These are phyloP conservation scores for Lepidocolaptes lacrymiger DNA, from an alignment of 2,797 vertebrate genomes.

Conservation along the genomic window DNA sequence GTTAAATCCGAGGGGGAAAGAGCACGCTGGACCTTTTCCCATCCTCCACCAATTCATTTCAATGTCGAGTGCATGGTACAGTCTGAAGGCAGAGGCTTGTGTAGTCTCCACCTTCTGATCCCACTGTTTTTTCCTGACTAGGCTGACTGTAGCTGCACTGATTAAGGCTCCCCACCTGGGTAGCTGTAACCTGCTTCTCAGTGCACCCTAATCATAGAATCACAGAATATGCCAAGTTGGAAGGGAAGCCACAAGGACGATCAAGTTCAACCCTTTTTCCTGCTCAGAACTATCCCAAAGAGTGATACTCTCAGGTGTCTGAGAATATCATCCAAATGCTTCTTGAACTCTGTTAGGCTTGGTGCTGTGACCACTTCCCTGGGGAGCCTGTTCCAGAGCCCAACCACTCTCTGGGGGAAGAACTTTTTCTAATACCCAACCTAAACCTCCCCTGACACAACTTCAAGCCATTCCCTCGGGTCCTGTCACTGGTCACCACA, in stretches of 20 bases:
- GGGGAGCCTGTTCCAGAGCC: not conserved
- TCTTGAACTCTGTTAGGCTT: not conserved
- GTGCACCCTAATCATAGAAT: not conserved
- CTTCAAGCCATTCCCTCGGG: not conserved
- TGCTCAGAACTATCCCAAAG: not conserved
- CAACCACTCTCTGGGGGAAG: not conserved
- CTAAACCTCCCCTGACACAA: not conserved
- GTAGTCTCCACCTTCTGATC: not conserved
- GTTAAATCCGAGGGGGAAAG: not conserved
- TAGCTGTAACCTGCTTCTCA: not conserved
- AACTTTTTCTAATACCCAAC: not conserved
- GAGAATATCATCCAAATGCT: not conserved
- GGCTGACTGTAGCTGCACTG: not conserved
- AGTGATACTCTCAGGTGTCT: not conserved
- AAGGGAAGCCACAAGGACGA: not conserved
- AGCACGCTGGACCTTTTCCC: not conserved
- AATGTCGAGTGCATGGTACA: accelerated
- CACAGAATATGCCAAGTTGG: not conserved
- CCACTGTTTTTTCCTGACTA: not conserved
- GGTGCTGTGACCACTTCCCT: too few species aligned
- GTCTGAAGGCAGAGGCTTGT: not conserved
- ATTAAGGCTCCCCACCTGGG: not conserved
- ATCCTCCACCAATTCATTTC: not conserved
- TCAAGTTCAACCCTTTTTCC: not conserved
- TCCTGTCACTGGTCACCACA: not conserved